Conservation (phyloP, 1,140 invertebrate species). For the Diploscapter pachys region DNA sequence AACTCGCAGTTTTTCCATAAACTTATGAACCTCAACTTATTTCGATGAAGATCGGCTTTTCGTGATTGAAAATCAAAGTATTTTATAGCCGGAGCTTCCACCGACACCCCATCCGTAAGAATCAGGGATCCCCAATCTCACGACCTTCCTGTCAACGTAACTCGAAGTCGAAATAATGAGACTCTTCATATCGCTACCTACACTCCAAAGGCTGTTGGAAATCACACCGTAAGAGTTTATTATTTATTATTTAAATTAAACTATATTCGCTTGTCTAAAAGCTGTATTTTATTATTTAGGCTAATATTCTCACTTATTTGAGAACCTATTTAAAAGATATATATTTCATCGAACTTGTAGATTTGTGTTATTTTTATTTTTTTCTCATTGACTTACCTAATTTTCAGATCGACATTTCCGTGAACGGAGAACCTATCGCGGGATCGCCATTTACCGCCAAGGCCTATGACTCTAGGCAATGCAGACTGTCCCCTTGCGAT, state of each 20-base stretch:
- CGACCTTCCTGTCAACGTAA: slow-evolving; percentile 21
- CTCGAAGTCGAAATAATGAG: slow-evolving; percentile 25
- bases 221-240: not conserved
- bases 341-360: too few species aligned
- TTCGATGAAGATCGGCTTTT: too few species aligned
- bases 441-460: slow-evolving; percentile 91
- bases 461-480: slow-evolving; percentile 86
- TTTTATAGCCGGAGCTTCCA: not conserved
- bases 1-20: too few species aligned
- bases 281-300: too few species aligned
- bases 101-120: slow-evolving; percentile 35
- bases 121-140: slow-evolving; percentile 31
- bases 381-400: too few species aligned
- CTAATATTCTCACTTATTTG: too few species aligned
- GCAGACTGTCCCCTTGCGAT: slow-evolving; percentile 82
- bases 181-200: slow-evolving; percentile 64
- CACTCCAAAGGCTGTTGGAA: slow-evolving; percentile 73
- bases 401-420: slow-evolving; percentile 77
- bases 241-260: too few species aligned
- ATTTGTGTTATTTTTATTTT: too few species aligned
- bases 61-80: too few species aligned
- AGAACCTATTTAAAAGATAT: too few species aligned
- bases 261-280: too few species aligned
- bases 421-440: slow-evolving; percentile 78
- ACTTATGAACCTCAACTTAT: too few species aligned